Evolutionary conservation across 2,797 vertebrate genomes (phyloP).

Genomic region (Apogon talboti): DNA sequence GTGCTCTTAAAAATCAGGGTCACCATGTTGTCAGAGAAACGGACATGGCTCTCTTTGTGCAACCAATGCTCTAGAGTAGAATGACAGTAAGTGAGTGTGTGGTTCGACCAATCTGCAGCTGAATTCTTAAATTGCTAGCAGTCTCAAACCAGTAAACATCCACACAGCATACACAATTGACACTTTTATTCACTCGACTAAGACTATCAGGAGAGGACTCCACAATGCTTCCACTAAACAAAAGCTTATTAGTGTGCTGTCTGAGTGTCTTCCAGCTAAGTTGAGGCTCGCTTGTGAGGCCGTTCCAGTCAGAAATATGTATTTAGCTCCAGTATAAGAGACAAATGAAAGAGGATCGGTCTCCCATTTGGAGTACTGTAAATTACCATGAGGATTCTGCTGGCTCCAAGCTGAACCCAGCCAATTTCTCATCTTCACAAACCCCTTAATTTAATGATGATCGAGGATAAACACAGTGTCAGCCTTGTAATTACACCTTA

Average conservation of each 20-base stretch:
- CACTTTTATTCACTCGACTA: conserved; percentile 17
- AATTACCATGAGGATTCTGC: conserved; percentile 71
- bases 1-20: background rate
- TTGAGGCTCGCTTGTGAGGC: conserved; percentile 30
- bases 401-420: conserved; percentile 72
- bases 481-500: conserved; percentile 77
- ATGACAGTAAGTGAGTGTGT: background rate
- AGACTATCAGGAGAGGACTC: conserved; percentile 11
- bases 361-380: conserved; percentile 64
- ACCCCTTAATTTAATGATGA: conserved; percentile 78
- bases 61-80: background rate
- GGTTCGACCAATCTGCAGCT: background rate
- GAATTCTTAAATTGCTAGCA: conserved; percentile 14
- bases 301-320: conserved; percentile 56
- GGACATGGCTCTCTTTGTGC: background rate
- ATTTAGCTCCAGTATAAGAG: conserved; percentile 60
- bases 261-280: conserved; percentile 38
- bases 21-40: background rate
- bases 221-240: conserved; percentile 18
- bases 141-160: conserved; percentile 23
- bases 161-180: background rate
- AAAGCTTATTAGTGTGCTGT: conserved; percentile 39
- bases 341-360: conserved; percentile 69
- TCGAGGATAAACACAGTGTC: conserved; percentile 65
- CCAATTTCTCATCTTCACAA: conserved; percentile 73